Percentiles rank a stretch among this genome's conserved stretches.
phyloP scores from a whole-genome alignment of 1,140 invertebrate genomes.

The Lutraria rhynchaena region DNA sequence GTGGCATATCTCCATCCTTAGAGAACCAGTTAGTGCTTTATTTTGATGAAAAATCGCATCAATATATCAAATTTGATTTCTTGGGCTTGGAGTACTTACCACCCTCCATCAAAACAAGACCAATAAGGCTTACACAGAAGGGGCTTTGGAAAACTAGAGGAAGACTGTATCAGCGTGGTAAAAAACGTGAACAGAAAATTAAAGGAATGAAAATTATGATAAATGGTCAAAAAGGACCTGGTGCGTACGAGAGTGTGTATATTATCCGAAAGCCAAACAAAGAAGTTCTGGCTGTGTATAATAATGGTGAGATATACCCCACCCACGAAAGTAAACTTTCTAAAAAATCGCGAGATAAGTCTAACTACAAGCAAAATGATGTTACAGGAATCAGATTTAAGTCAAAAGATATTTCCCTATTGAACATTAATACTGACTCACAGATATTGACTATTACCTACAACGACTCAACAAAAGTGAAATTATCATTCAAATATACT shows the following conservation, averaged over 20 bases:
- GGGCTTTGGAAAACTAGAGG: constrained; percentile 1
- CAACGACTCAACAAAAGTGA: background rate
- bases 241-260: background rate
- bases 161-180: background rate
- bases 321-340: background rate
- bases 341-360: background rate
- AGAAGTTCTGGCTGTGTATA: background rate
- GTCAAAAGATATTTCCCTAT: background rate
- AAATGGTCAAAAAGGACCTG: background rate
- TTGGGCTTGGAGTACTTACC: background rate
- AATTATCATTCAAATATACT: constrained; percentile 1
- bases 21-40: constrained; percentile 7
- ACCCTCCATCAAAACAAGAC: background rate
- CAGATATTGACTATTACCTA: background rate
- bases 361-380: background rate
- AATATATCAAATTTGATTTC: constrained; percentile 6
- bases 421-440: background rate
- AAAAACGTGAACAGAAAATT: background rate
- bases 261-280: background rate
- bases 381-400: background rate
- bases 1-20: background rate
- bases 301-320: constrained; percentile 1
- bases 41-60: background rate
- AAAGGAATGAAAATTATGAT: constrained; percentile 11
- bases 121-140: background rate